Evolutionary conservation across 2,797 vertebrate genomes (phyloP), one percentile per base, ranked within the genome.

Genomic region (Enteromius argenteus): DNA sequence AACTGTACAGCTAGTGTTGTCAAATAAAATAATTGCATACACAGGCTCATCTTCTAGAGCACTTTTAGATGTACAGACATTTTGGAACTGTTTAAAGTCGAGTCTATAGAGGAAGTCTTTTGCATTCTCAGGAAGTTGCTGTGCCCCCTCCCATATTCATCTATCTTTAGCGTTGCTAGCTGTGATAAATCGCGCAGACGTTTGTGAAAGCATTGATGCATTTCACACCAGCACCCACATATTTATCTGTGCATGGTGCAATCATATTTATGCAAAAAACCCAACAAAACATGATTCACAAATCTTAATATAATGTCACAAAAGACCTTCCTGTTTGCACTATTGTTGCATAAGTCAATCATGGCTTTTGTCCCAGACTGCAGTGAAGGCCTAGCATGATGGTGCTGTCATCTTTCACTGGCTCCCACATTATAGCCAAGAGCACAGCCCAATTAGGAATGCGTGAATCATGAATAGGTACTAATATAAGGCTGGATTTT

Each of bases 391-490:
- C 44, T 62, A 32, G 15, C 30, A 32, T 73, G 77, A 80, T 58
- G 37, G 10, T 39, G 53, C 71, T 39, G 60, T 62, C 72, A 68
- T 8, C 56, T 19, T 85, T 85, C 83, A 71, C 49, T 39, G 46
- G 49, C 32, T 80, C 42, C 80, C 77, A 84, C 68, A 62, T 42
- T 42, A 49, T 60, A 79, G 13, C 39, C 68, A 56, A 44, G 17
- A 80, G 49, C 10, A 3, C 21, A 73, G 68, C 10, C 15, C 71
- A 56, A 90, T 89, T 90, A 90, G 86, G 51, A 42, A 83, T 23
- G 90, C 32, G 75, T 86, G 89, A 93, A 90, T 93, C 91, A 89
- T 89, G 60, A 90, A 89, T 88, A 90, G 71, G 2, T 87, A 83
- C 86, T 91, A 89, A 88, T 90, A 88, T 90, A 90, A 85, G 90